Base-by-base conservation (phyloP, 2,113 vertebrate genomes). In the Calidris pugnax region DNA sequence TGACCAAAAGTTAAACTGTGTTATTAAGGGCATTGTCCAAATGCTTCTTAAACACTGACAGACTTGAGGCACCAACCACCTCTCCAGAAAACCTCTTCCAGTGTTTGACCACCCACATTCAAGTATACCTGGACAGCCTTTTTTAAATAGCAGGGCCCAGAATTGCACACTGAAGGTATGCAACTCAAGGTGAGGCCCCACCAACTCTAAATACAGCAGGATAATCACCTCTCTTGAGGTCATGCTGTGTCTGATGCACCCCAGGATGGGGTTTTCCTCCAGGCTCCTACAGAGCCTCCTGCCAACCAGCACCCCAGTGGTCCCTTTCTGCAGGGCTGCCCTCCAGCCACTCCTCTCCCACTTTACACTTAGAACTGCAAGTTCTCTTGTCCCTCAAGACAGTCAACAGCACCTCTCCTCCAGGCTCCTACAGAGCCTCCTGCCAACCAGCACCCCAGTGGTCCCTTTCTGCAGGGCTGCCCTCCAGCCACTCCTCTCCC, bases 151-250 rank as follows among this genome's bases (percentile, higher is more conserved):
- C 15, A 22, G 57, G n/a, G 22, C 57, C 57, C 57, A 59, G 21
- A 59, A n/a, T 14, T 14, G 33, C 33, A n/a, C 13, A 59, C 57
- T 35, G n/a, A 35, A 35, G 28, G 28, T 22, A 30, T 28, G 51
- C 27, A 53, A 14, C 32, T n/a, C 56, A 22, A 35, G 28, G 20
- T 27, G 35, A 56, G 68, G 32, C 26, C 4, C 5, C 41, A 23
- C 2, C 51, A 63, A 11, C 4, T 12, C n/a, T 21, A 7, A 63
- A 28, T 20, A 28, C 33, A 74, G n/a, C 3, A 4, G 10, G 30
- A 10, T 1, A 7, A n/a, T 4, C 43, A 5, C 5, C 7, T n/a
- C 17, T 32, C 5, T 6, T 14, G 22, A 6, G 33, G 41, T n/a
- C 10, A 14, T 19, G 28, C 60, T 43, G 20, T 9, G 50, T n/a